Percentiles rank a stretch among this genome's conserved stretches.
Conservation (phyloP, 2,888 invertebrate genomes). For the Linnaemya vulpina region DNA sequence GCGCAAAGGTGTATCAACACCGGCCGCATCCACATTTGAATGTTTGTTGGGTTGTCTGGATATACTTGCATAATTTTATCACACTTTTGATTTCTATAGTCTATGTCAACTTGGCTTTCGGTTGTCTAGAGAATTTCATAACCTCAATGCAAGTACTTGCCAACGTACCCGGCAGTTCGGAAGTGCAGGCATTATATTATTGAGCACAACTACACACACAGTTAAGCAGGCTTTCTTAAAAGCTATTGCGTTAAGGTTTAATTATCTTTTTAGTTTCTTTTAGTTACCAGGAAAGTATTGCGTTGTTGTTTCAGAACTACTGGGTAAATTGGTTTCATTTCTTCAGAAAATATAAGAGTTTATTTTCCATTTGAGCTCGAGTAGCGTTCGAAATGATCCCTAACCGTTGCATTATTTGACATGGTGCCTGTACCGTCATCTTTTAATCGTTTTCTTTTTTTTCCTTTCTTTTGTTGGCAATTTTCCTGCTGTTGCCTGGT, state of each 20-base stretch:
- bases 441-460: neutral
- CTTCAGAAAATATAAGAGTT: neutral
- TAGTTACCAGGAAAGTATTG: too few species aligned
- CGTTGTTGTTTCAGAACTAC: neutral
- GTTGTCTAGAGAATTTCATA: neutral
- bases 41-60: neutral
- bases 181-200: too few species aligned
- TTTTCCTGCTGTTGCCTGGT: conserved; percentile 7
- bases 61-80: neutral
- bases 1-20: too few species aligned
- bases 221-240: too few species aligned
- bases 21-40: neutral
- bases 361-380: neutral
- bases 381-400: conserved; percentile 50
- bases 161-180: neutral
- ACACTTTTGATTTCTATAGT: neutral
- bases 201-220: too few species aligned
- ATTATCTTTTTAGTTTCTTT: too few species aligned
- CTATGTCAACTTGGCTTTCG: conserved; percentile 4
- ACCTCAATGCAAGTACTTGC: neutral
- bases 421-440: conserved; percentile 26
- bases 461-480: neutral
- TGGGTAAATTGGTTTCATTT: neutral
- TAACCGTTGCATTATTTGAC: conserved; percentile 49
- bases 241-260: too few species aligned